Evolutionary conservation across 2,797 vertebrate species (phyloP).

Genomic region (Astyanax mexicanus): DNA sequence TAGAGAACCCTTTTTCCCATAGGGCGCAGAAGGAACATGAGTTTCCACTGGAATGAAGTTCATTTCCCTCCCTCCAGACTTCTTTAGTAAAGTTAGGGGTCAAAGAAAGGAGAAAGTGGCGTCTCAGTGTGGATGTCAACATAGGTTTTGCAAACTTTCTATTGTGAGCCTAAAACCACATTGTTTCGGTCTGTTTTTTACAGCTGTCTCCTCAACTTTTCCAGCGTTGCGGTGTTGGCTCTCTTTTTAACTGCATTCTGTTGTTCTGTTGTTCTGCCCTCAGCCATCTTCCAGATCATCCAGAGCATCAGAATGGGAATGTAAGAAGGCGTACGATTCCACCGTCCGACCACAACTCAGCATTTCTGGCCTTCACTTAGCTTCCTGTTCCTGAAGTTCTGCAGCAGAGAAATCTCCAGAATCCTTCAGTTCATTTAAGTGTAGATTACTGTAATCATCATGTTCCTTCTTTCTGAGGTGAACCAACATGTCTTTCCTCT

Average conservation of each 20-base stretch:
- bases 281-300: slow-evolving; percentile 85
- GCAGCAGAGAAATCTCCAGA: no score
- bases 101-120: not conserved
- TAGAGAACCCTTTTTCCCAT: no score
- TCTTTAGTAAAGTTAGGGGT: not conserved
- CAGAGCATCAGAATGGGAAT: slow-evolving; percentile 85
- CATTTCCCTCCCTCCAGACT: not conserved
- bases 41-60: no score
- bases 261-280: slow-evolving; percentile 26
- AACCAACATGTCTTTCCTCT: slow-evolving; percentile 30
- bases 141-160: not conserved
- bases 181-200: not conserved
- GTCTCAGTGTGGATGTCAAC: not conserved
- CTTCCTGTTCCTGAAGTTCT: slow-evolving; percentile 24
- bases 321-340: slow-evolving; percentile 54
- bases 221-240: not conserved
- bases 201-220: not conserved
- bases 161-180: not conserved
- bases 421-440: slow-evolving; percentile 33
- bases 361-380: slow-evolving; percentile 21
- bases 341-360: slow-evolving; percentile 3
- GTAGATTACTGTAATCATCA: slow-evolving; percentile 17
- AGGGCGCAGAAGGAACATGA: no score
- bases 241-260: not conserved
- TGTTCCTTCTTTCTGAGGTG: slow-evolving; percentile 26